Evolutionary conservation across 2,113 vertebrate genomes (phyloP).

Genomic region (Alces alces): DNA sequence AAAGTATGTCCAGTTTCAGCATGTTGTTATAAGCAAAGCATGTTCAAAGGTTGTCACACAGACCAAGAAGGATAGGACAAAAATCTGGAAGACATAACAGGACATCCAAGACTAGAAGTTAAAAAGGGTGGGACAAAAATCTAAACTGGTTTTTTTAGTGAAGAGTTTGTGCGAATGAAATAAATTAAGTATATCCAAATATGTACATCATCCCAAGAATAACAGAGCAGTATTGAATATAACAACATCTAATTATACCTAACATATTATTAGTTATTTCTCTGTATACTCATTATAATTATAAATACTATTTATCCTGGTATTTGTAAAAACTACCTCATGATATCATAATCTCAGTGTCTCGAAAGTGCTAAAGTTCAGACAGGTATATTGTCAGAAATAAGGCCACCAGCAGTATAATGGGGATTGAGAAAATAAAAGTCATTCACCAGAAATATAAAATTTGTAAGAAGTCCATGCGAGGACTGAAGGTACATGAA

Average conservation of each 20-base stretch:
- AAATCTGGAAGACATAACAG: neutral
- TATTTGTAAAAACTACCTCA: neutral
- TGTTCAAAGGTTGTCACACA: neutral
- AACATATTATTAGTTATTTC: neutral
- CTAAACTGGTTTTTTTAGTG: neutral
- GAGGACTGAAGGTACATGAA: neutral
- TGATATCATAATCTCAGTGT: neutral
- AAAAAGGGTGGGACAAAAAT: neutral
- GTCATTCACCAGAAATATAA: neutral
- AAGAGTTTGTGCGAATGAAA: neutral
- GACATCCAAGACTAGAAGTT: neutral
- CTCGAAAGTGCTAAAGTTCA: neutral
- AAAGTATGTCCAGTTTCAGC: neutral
- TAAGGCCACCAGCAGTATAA: fast-evolving
- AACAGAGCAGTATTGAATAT: neutral
- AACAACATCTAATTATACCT: neutral
- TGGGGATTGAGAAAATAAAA: neutral
- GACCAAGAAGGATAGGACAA: neutral
- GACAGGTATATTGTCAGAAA: neutral
- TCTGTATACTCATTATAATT: neutral
- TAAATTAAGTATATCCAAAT: neutral
- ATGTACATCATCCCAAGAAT: neutral
- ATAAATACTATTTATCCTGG: neutral
- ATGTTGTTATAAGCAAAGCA: neutral
- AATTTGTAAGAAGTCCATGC: neutral